phyloP scores from a whole-genome alignment of 2,888 invertebrate genomes.

The Deilephila elpenor region DNA sequence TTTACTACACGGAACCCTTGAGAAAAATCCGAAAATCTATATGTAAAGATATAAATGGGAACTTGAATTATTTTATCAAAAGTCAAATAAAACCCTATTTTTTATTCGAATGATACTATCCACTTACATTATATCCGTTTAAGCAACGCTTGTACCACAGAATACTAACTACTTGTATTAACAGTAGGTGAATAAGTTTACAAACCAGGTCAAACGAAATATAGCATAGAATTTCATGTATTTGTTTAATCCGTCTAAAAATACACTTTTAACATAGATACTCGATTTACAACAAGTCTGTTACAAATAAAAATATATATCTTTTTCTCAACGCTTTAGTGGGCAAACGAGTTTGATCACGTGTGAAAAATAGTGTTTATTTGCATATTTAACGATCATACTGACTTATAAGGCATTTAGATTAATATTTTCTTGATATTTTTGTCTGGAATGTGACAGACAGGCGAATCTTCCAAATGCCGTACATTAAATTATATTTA shows the following conservation, averaged over 20 bases:
- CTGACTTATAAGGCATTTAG: not conserved
- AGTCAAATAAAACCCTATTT: too few species aligned
- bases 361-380: slow-evolving; percentile 3
- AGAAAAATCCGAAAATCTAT: too few species aligned
- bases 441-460: not conserved
- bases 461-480: not conserved
- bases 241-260: not conserved
- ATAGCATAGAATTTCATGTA: too few species aligned
- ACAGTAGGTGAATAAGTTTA: too few species aligned
- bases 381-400: slow-evolving; percentile 3
- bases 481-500: not conserved
- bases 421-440: not conserved
- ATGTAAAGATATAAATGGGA: too few species aligned
- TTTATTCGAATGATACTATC: too few species aligned
- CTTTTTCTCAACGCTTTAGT: not conserved
- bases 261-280: not conserved
- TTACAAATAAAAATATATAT: slow-evolving; percentile 16
- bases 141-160: too few species aligned
- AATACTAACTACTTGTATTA: too few species aligned
- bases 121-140: too few species aligned
- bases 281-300: not conserved
- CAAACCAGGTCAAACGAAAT: too few species aligned
- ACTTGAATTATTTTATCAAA: too few species aligned
- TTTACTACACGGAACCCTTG: too few species aligned
- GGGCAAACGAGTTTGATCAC: slow-evolving; percentile 4